Percentiles rank a stretch among this genome's conserved stretches.
phyloP scores from a whole-genome alignment of 2,888 invertebrate genomes.

The Julus scandinavius region DNA sequence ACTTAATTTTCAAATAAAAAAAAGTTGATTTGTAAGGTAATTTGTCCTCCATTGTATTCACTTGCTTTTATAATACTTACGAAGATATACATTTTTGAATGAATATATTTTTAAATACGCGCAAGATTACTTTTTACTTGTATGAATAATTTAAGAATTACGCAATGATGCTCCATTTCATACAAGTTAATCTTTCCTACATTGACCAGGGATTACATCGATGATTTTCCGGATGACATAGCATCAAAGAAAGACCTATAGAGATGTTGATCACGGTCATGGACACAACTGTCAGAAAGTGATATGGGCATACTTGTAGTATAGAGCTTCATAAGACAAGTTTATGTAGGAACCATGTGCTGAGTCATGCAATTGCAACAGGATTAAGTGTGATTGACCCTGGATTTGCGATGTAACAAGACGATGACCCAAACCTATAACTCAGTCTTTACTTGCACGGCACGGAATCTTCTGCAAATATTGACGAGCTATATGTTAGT shows the following conservation, averaged over 20 bases:
- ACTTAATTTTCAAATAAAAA: no score
- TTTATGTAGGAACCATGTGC: background rate
- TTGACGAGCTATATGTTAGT: background rate
- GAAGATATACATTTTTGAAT: no score
- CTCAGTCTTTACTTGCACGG: background rate
- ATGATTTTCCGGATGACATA: background rate
- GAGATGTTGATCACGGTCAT: constrained; percentile 12
- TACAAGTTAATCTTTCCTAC: background rate
- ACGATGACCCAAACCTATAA: constrained; percentile 19
- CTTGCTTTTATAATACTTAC: no score
- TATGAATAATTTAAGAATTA: constrained; percentile 7
- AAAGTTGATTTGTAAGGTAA: no score
- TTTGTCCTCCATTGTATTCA: no score
- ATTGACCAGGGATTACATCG: background rate
- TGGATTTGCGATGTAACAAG: constrained; percentile 27
- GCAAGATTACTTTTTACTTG: background rate
- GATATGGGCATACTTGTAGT: background rate
- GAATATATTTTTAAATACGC: no score
- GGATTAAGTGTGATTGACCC: constrained; percentile 33
- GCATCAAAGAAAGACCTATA: background rate
- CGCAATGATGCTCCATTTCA: background rate
- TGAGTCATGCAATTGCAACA: constrained; percentile 1
- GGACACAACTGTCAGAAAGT: constrained; percentile 27
- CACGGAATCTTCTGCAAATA: background rate
- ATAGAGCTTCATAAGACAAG: background rate